Percentiles rank a stretch among this genome's conserved stretches.
These are phyloP conservation scores for Crypturellus tataupa DNA, from an alignment of 2,797 vertebrate species.

Conservation along the genomic window DNA sequence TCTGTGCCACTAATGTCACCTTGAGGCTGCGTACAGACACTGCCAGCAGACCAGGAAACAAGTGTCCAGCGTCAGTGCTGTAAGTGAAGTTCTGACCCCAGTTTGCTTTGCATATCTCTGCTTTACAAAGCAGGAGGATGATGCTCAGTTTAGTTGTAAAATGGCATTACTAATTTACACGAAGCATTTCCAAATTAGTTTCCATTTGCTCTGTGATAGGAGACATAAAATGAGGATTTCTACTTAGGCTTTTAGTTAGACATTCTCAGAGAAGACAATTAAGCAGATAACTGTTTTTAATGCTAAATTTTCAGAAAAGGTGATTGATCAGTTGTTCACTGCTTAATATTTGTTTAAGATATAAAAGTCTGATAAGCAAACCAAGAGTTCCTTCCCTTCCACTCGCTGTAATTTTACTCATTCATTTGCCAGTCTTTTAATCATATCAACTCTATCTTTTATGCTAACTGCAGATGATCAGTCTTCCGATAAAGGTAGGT, in stretches of 20 bases:
- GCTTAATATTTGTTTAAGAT: background rate
- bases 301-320: background rate
- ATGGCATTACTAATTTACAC: background rate
- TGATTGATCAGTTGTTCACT: conserved; percentile 1
- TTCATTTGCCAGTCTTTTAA: conserved; percentile 67
- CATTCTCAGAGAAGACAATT: background rate
- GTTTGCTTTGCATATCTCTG: rapidly evolving
- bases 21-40: background rate
- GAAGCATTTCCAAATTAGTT: background rate
- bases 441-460: conserved; percentile 81
- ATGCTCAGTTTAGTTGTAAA: background rate
- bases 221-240: background rate
- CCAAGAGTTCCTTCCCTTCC: background rate
- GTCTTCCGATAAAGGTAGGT: conserved; percentile 93
- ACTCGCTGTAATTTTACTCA: conserved; percentile 12
- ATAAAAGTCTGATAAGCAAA: background rate
- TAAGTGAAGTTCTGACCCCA: background rate
- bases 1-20: background rate
- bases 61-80: background rate
- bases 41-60: background rate
- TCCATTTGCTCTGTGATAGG: background rate
- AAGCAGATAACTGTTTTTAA: conserved; percentile 5
- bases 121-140: background rate
- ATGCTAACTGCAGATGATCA: conserved; percentile 91
- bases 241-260: conserved; percentile 15